These are phyloP conservation scores for Rattus norvegicus DNA, from an alignment of 2,113 vertebrate genomes.

Conservation along the genomic window GRCr8 NC_086026.1:78756001-78756500, in stretches of 20 bases:
- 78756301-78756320: neutral
- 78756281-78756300: neutral
- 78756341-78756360: too few relatives aligned
- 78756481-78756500: neutral
- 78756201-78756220: neutral
- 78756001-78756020: neutral
- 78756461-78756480: neutral
- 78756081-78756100: neutral
- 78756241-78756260: neutral
- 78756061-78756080: neutral
- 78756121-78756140: neutral
- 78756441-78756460: neutral
- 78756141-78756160: neutral
- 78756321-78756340: too few relatives aligned
- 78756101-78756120: neutral
- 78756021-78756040: neutral
- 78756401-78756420: neutral
- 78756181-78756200: neutral
- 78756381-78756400: neutral
- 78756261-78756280: neutral
- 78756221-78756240: neutral
- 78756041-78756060: neutral
- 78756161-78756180: neutral
- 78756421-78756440: neutral
- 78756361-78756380: neutral